phyloP scores from a whole-genome alignment of 2,113 vertebrate species.

The Plotosus lineatus region DNA sequence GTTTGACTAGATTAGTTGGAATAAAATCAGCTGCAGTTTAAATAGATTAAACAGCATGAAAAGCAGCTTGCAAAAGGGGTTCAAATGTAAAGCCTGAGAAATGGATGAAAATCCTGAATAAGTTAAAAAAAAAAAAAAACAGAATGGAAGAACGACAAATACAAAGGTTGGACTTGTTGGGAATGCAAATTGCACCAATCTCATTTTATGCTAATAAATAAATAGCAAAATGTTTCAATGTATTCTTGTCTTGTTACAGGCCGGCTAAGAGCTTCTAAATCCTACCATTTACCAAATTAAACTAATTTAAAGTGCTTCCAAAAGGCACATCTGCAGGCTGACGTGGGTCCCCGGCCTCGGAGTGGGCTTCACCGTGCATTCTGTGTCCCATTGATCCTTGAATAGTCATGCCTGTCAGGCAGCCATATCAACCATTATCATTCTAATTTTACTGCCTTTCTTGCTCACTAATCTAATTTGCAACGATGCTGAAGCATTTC shows the following conservation, averaged over 20 bases:
- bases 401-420: slow-evolving; percentile 99
- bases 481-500: slow-evolving; percentile 97
- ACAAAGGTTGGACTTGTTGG: slow-evolving; percentile 66
- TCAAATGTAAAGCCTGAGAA: slow-evolving; percentile 57
- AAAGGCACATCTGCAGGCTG: slow-evolving; percentile 97
- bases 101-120: slow-evolving; percentile 64
- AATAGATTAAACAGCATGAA: slow-evolving; percentile 66
- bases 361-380: slow-evolving; percentile 83
- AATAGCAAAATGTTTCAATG: slow-evolving; percentile 89
- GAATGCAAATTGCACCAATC: slow-evolving; percentile 87
- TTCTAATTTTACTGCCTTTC: slow-evolving; percentile 99
- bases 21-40: slow-evolving; percentile 63
- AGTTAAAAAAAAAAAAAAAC: slow-evolving; percentile 26
- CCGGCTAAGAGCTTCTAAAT: slow-evolving; percentile 94
- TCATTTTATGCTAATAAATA: slow-evolving; percentile 89
- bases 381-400: slow-evolving; percentile 96
- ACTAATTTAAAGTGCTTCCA: slow-evolving; percentile 99
- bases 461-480: slow-evolving; percentile 99
- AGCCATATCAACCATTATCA: slow-evolving; percentile 99
- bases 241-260: slow-evolving; percentile 93
- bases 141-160: slow-evolving; percentile 36
- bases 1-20: slow-evolving; percentile 69
- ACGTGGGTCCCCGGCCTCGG: slow-evolving; percentile 85
- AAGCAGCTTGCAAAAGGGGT: slow-evolving; percentile 56
- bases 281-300: slow-evolving; percentile 99